These are phyloP conservation scores for Aphidius gifuensis DNA, from an alignment of 1,140 invertebrate species.

Conservation along the genomic window DNA sequence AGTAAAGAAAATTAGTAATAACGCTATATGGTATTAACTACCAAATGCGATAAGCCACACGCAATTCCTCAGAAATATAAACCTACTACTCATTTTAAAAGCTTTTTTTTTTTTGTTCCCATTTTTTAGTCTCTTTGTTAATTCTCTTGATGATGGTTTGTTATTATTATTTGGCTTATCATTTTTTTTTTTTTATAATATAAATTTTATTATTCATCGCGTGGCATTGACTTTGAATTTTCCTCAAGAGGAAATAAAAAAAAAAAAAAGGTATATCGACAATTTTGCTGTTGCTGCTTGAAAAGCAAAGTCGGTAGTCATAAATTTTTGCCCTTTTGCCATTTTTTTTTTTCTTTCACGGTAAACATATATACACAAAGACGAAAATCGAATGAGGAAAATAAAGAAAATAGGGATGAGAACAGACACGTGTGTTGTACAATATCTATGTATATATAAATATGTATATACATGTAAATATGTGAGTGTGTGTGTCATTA, in stretches of 20 bases:
- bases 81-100: neutral
- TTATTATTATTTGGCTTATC: neutral
- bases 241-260: neutral
- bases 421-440: neutral
- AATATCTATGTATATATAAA: too few species aligned
- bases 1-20: neutral
- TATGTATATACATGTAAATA: neutral
- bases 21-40: neutral
- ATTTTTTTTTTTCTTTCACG: neutral
- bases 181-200: neutral
- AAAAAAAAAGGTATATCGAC: neutral
- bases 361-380: neutral
- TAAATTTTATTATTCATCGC: neutral
- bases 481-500: neutral
- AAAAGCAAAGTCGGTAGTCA: neutral
- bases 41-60: neutral
- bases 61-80: neutral
- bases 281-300: neutral
- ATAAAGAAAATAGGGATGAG: conserved; percentile 1
- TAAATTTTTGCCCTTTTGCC: conserved; percentile 7
- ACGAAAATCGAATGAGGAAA: neutral
- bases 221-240: conserved; percentile 16
- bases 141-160: neutral
- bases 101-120: neutral
- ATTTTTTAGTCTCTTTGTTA: neutral